These are phyloP conservation scores for Aphidius colemani DNA, from an alignment of 2,888 invertebrate genomes.

Conservation along the genomic window DNA sequence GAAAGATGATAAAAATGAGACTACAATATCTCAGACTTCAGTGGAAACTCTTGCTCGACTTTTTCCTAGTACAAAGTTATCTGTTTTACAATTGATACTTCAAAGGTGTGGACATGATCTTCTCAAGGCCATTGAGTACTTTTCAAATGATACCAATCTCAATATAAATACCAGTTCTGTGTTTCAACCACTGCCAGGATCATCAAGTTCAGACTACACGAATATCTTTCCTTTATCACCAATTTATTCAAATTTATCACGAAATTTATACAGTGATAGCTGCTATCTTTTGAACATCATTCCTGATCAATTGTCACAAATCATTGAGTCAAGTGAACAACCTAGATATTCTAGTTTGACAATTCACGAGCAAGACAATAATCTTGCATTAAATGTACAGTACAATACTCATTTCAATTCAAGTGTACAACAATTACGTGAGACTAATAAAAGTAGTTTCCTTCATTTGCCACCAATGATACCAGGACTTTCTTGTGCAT, in stretches of 20 bases:
- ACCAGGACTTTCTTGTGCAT: slow-evolving; percentile 53
- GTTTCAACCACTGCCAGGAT: slow-evolving; percentile 37
- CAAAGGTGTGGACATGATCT: slow-evolving; percentile 91
- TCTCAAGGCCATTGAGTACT: slow-evolving; percentile 87
- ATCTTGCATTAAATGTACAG: slow-evolving; percentile 43
- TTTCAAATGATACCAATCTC: slow-evolving; percentile 55
- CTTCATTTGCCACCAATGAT: slow-evolving; percentile 51
- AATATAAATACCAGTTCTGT: slow-evolving; percentile 39
- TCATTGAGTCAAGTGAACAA: slow-evolving; percentile 31
- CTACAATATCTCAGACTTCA: slow-evolving; percentile 70
- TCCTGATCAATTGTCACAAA: slow-evolving; percentile 47
- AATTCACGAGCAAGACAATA: slow-evolving; percentile 37
- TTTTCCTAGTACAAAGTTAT: slow-evolving; percentile 87
- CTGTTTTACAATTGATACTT: slow-evolving; percentile 88
- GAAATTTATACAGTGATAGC: slow-evolving; percentile 48
- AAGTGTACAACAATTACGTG: slow-evolving; percentile 46
- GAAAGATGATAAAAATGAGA: slow-evolving; percentile 32
- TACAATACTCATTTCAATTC: slow-evolving; percentile 49
- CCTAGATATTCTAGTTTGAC: slow-evolving; percentile 22
- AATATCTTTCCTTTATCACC: slow-evolving; percentile 39
- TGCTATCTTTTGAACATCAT: slow-evolving; percentile 52
- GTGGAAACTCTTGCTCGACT: slow-evolving; percentile 85
- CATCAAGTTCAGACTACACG: slow-evolving; percentile 33
- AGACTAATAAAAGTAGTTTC: slow-evolving; percentile 36
- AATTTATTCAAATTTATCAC: slow-evolving; percentile 45